Evolutionary conservation across 2,888 invertebrate species (phyloP).

Genomic region (Anodontia alba): DNA sequence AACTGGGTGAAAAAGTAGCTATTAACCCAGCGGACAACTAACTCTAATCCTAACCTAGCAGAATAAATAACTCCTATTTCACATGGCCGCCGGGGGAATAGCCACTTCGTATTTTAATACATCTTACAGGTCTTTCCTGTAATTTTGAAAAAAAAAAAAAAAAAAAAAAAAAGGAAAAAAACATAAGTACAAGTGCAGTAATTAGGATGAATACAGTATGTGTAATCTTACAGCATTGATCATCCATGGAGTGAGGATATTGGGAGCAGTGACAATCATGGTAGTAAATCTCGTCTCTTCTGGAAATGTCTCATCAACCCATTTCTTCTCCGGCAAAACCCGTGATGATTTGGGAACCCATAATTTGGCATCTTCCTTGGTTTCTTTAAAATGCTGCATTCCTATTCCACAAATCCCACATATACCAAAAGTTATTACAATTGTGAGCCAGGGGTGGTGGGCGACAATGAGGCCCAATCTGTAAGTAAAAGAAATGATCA

Average conservation of each 20-base stretch:
- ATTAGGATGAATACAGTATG: no score
- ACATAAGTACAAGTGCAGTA: no score
- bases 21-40: no score
- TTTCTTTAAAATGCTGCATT: slow-evolving; percentile 72
- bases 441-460: slow-evolving; percentile 68
- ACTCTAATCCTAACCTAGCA: no score
- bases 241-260: slow-evolving; percentile 65
- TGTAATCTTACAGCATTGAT: slow-evolving; percentile 73
- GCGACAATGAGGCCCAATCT: slow-evolving; percentile 75
- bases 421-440: slow-evolving; percentile 60
- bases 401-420: slow-evolving; percentile 77
- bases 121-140: no score
- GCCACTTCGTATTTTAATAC: no score
- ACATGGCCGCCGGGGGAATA: no score
- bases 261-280: slow-evolving; percentile 61
- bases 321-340: slow-evolving; percentile 71
- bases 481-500: slow-evolving; percentile 35
- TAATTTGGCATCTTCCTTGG: slow-evolving; percentile 71
- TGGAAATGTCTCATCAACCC: slow-evolving; percentile 73
- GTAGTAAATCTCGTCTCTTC: slow-evolving; percentile 71
- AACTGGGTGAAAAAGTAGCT: no score
- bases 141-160: no score
- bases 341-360: slow-evolving; percentile 76
- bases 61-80: no score
- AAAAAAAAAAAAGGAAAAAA: no score